phyloP scores from a whole-genome alignment of 2,888 invertebrate genomes.

The Drosophila melanosoma region DNA sequence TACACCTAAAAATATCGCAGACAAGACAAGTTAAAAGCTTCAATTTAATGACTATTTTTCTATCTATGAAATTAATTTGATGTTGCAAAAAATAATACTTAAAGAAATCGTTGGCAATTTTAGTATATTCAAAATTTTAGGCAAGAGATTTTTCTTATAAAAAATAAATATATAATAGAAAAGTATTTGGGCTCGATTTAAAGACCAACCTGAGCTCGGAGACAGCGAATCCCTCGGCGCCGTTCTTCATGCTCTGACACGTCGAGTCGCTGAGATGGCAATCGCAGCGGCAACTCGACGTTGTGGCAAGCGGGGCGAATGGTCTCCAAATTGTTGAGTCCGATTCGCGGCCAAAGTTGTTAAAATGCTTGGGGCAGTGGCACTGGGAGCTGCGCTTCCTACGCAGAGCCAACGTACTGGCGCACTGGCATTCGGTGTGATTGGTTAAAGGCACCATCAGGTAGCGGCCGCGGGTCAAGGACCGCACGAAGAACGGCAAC shows the following conservation, averaged over 20 bases:
- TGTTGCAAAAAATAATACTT: background rate
- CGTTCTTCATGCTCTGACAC: slow-evolving; percentile 88
- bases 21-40: background rate
- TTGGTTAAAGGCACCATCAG: slow-evolving; percentile 72
- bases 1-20: slow-evolving; percentile 66
- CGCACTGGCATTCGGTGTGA: slow-evolving; percentile 84
- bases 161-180: too few species aligned
- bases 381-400: slow-evolving; percentile 60
- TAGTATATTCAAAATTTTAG: too few species aligned
- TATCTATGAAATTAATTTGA: too few species aligned
- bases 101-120: too few species aligned
- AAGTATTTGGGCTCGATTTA: background rate
- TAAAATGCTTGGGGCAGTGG: slow-evolving; percentile 83
- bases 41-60: background rate
- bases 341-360: slow-evolving; percentile 66
- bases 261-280: slow-evolving; percentile 87
- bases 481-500: slow-evolving; percentile 67
- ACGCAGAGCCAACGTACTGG: slow-evolving; percentile 47
- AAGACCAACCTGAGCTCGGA: slow-evolving; percentile 87
- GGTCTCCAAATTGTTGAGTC: slow-evolving; percentile 7
- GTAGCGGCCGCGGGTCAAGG: slow-evolving; percentile 29
- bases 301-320: background rate
- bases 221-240: slow-evolving; percentile 88
- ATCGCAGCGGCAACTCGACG: slow-evolving; percentile 87
- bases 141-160: too few species aligned